Evolutionary conservation across 2,888 invertebrate species (phyloP).

Genomic region (Chironomus riparius): DNA sequence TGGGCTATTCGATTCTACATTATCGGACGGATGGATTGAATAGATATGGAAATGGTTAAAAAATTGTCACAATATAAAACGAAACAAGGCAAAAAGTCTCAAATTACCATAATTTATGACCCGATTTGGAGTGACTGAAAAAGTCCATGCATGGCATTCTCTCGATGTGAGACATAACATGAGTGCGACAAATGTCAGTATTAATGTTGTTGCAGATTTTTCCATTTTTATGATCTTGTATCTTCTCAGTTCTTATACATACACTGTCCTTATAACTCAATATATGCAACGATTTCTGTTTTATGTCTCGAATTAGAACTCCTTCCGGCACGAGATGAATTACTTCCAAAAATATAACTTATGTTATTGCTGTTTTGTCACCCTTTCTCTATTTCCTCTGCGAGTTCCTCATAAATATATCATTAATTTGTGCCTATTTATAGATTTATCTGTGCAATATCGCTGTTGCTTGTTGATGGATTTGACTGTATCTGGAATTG

Average conservation of each 20-base stretch:
- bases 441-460: background rate
- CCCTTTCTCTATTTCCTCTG: background rate
- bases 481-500: background rate
- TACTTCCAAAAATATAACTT: background rate
- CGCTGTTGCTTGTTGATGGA: background rate
- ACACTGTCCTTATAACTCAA: background rate
- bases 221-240: background rate
- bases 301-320: background rate
- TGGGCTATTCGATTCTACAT: constrained; percentile 37
- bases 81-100: background rate
- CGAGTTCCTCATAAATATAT: background rate
- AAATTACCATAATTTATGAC: constrained; percentile 21
- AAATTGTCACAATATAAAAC: background rate
- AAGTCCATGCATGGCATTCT: constrained; percentile 17
- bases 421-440: background rate
- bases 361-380: background rate
- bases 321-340: background rate
- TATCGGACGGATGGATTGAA: background rate
- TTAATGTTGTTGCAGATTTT: background rate
- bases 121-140: constrained; percentile 15
- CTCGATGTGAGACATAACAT: background rate
- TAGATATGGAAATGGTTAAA: background rate
- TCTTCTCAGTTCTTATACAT: too few species aligned
- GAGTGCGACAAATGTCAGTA: background rate
- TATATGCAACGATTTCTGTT: background rate